These are phyloP conservation scores for Caretta caretta DNA, from an alignment of 2,113 vertebrate species.

Conservation along the genomic window DNA sequence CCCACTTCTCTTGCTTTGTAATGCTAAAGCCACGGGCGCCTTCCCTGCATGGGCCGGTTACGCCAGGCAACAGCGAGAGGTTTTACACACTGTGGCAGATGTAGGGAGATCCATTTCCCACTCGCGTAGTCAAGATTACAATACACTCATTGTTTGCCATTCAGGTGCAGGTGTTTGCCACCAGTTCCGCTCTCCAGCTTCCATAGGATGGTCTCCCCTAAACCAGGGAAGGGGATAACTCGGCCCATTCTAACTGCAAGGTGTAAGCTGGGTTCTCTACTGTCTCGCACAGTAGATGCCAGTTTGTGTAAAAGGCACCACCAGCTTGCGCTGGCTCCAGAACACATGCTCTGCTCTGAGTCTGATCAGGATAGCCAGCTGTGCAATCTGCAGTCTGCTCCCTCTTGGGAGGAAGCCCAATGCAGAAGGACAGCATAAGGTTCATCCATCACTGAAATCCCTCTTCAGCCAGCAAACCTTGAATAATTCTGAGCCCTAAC, in stretches of 20 bases:
- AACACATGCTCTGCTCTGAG: not conserved
- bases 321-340: no score
- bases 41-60: not conserved
- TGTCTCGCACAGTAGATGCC: not conserved
- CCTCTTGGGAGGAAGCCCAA: not conserved
- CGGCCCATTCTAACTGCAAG: no score
- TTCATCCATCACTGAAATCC: not conserved
- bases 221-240: not conserved
- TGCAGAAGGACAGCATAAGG: not conserved
- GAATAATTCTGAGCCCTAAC: no score
- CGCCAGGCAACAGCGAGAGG: not conserved
- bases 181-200: not conserved
- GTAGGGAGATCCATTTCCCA: not conserved
- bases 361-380: not conserved
- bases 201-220: not conserved
- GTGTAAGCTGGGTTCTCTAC: not conserved
- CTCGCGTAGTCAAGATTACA: not conserved
- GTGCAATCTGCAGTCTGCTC: not conserved
- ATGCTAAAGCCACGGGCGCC: no score
- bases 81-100: not conserved
- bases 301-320: not conserved
- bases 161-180: not conserved
- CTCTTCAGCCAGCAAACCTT: not conserved
- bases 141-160: not conserved
- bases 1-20: not conserved